Conservation (phyloP, 2,113 vertebrate species). For the Chroicocephalus ridibundus region DNA sequence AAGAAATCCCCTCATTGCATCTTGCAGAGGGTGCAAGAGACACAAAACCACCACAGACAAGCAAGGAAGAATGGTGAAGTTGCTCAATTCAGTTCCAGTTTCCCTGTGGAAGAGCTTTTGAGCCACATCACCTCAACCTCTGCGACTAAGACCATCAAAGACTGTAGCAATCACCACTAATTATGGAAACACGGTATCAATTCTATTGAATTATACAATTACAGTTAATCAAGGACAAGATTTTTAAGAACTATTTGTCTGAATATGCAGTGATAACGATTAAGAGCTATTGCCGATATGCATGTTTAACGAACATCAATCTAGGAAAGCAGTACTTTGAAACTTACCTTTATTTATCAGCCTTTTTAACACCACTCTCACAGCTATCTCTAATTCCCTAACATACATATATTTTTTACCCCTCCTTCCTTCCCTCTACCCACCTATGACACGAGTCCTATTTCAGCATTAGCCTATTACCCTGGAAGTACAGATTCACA, state of each 20-base stretch:
- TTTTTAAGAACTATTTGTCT: background rate
- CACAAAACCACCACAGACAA: background rate
- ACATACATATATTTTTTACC: accelerated
- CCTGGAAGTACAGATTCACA: background rate
- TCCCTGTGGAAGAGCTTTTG: background rate
- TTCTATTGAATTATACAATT: background rate
- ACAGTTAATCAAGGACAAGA: background rate
- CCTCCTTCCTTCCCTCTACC: background rate
- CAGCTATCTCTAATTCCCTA: background rate
- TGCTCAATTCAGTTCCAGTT: background rate
- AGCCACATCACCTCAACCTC: background rate
- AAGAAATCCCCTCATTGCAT: background rate
- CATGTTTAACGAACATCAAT: background rate
- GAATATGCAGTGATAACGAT: background rate
- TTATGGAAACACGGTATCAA: background rate
- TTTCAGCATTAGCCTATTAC: background rate
- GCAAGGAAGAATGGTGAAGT: background rate
- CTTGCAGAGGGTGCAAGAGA: background rate
- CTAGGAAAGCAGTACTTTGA: background rate
- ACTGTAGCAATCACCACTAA: background rate
- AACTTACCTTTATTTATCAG: background rate
- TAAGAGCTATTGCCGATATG: background rate
- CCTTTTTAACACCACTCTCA: background rate
- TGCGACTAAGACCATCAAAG: background rate
- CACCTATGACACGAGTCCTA: background rate